Evolutionary conservation across 2,113 vertebrate species (phyloP), one percentile per base, ranked within the genome.

Genomic region (Equus przewalskii): DNA sequence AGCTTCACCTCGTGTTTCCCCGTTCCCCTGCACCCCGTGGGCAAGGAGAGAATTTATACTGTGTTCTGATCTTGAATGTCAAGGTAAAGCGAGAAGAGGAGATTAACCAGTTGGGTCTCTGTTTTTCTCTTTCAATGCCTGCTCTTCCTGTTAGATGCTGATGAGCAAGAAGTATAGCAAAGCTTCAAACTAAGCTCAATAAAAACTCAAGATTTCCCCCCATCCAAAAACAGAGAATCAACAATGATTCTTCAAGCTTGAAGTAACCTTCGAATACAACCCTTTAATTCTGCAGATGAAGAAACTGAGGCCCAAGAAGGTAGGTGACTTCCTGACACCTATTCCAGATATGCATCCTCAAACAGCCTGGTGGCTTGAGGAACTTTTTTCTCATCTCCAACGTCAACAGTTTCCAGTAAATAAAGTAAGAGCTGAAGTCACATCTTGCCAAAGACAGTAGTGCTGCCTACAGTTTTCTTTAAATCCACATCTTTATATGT

Each of bases 391-490:
- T 95, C 33, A 81, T 93, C 76, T 89, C 72, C 54, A 80, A 70
- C 56, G 79, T 60, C 75, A 81, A 41, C 0, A 28, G 49, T 80
- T 88, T 96, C 82, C 36, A 64, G 26, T 86, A 93, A 80, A 94
- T 75, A 94, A 87, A 89, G 13, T n/a, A 84, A 92, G 9, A 91
- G 64, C 19, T 70, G 30, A 87, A 83, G 65, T 83, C 36, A 15
- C 41, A 65, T 82, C 51, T 60, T 91, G 72, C 41, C 72, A 51
- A 95, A 97, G 87, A 92, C 26, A 78, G 81, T 26, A 67, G 15
- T 36, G 41, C 56, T 92, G 56, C 26, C 92, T 72, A 86, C 9
- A 72, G 69, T n/a, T 83, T 89, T 92, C 76, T 90, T 60, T 87
- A 92, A 88, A 67, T 69, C 65, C 58, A 49, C 44, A 89, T 89